Evolutionary conservation across 2,797 vertebrate genomes (phyloP).

Genomic region (Rhyacichthys aspro): DNA sequence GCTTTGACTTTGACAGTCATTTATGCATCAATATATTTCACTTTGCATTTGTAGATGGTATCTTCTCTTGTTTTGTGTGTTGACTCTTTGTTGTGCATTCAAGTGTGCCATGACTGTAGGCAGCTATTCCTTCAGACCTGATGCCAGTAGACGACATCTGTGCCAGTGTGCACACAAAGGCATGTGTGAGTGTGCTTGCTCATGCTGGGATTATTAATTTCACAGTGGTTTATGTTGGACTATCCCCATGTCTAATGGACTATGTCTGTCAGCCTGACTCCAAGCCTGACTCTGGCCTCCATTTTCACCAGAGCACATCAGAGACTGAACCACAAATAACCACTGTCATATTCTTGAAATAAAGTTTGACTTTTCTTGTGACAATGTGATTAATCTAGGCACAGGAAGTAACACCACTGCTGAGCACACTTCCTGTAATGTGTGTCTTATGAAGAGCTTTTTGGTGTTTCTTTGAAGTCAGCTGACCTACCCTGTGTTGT

Average conservation of each 20-base stretch:
- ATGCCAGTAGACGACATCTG: conserved; percentile 26
- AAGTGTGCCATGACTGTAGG: too few species aligned
- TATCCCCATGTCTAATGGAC: conserved; percentile 74
- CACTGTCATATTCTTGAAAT: conserved; percentile 16
- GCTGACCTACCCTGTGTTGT: conserved; percentile 68
- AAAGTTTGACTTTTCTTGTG: conserved; percentile 4
- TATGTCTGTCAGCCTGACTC: conserved; percentile 53
- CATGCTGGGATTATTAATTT: conserved; percentile 69
- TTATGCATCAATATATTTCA: not conserved
- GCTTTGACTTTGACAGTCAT: not conserved
- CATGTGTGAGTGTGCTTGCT: conserved; percentile 32
- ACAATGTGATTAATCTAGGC: conserved; percentile 58
- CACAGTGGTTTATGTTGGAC: conserved; percentile 58
- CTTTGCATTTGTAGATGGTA: not conserved
- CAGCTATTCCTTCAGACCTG: conserved; percentile 19
- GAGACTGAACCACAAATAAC: conserved; percentile 1
- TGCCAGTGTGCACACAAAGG: conserved; percentile 30
- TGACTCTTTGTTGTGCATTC: too few species aligned
- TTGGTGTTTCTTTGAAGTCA: conserved; percentile 73
- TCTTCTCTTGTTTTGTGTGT: not conserved
- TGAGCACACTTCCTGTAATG: conserved; percentile 79
- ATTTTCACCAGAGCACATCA: conserved; percentile 22
- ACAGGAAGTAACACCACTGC: conserved; percentile 75
- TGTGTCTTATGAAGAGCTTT: conserved; percentile 61
- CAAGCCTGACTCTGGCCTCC: conserved; percentile 19